Base-by-base conservation (phyloP, 2,888 invertebrate genomes). In the Kuschelorhynchus macadamiae region DNA sequence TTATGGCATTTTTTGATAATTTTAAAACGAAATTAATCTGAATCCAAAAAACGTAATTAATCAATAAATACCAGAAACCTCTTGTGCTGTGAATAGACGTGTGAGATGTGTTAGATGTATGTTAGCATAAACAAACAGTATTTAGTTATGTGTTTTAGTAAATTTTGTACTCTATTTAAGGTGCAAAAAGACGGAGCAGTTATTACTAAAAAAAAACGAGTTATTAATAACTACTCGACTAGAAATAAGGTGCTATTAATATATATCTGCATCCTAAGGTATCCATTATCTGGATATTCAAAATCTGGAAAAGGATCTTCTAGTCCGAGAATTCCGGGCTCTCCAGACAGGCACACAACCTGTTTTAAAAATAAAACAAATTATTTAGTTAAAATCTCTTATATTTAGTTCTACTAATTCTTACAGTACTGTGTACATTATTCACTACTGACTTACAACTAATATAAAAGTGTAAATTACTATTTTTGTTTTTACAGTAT, bases 341-440 rank as follows among this genome's bases (percentile, higher is more conserved):
- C 71, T 73, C 78, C 78, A 79, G 47, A 74, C 71, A 56, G 79
- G 79, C 69, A 69, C 75, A 67, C 79, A 79, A 68, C 79, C 79
- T 79, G 76, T 74, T 70, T 71, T 65, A 75, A 78, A 78, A 78
- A 75, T 77, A 78, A 77, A 74, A 77, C 76, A 72, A 70, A 65
- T 63, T 71, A 61, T 59, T 71, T 50, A 57, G 49, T 67, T 53
- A 46, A 11, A 59, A 60, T 55, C 25, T 41, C 53, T 42, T 64
- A 69, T 69, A 69, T 64, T 63, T 42, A 57, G 50, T 56, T 53
- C 11, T 46, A 44, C 18, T 33, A 14, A 33, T 20, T 8, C 36
- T 14, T 52, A 52, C 52, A 52, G 36, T 52, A 39, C 14, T 39
- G n/a, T 12, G 36, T 52, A 52, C 11, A 52, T 2, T 39, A 36